These are phyloP conservation scores for Helicoverpa assulta DNA, from an alignment of 2,888 invertebrate genomes.

Conservation along the genomic window DNA sequence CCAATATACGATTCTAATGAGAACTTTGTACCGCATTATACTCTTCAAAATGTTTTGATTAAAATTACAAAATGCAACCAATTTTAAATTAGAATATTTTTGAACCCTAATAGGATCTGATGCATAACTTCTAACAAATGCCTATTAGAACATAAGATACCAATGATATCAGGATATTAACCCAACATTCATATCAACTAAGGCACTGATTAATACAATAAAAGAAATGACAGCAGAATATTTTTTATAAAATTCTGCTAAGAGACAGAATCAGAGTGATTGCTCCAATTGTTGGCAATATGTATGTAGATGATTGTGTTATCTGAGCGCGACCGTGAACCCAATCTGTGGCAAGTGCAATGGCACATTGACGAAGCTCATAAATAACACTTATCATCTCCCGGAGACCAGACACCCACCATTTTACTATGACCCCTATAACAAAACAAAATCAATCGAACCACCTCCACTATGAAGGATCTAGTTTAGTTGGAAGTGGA, in stretches of 20 bases:
- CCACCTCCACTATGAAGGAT: constrained; percentile 50
- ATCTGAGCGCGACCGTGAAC: constrained; percentile 82
- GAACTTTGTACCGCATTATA: too few species aligned
- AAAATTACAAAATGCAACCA: neutral
- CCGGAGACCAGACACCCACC: constrained; percentile 76
- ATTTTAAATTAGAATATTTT: neutral
- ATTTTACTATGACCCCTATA: constrained; percentile 73
- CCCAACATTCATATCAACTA: neutral
- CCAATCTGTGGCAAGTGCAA: constrained; percentile 85
- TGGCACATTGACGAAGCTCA: constrained; percentile 82
- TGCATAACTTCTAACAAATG: neutral
- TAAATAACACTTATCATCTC: constrained; percentile 86
- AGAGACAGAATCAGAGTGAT: constrained; percentile 44
- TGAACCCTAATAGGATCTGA: constrained; percentile 8
- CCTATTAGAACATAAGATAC: neutral
- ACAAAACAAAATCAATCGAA: constrained; percentile 53
- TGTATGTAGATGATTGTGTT: constrained; percentile 63
- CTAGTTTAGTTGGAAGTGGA: constrained; percentile 62
- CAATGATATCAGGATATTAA: neutral
- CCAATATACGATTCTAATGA: too few species aligned
- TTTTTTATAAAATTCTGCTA: constrained; percentile 20
- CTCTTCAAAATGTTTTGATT: neutral
- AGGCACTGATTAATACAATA: neutral
- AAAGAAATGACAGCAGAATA: neutral
- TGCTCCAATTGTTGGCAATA: constrained; percentile 64